These are phyloP conservation scores for Drymodes brunneopygia DNA, from an alignment of 2,113 vertebrate species.

Conservation along the genomic window DNA sequence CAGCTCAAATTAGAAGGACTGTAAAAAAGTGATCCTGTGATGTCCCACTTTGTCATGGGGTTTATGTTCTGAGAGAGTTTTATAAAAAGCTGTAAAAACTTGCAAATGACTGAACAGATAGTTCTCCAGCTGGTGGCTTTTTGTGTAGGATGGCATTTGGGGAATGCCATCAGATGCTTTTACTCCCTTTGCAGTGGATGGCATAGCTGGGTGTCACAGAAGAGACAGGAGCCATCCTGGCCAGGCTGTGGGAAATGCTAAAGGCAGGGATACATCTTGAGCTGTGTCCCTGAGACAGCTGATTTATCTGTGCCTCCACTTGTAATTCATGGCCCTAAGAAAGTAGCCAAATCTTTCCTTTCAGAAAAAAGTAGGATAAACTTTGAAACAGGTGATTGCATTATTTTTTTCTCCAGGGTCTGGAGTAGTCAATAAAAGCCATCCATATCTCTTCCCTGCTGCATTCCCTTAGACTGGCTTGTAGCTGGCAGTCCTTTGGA, in stretches of 20 bases:
- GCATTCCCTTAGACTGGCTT: background rate
- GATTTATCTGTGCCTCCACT: background rate
- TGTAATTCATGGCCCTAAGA: background rate
- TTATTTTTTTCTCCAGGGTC: background rate
- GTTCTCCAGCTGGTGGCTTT: background rate
- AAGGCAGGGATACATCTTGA: background rate
- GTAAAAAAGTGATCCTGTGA: background rate
- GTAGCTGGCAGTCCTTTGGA: background rate
- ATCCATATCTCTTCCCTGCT: background rate
- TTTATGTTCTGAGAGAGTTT: background rate
- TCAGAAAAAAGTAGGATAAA: background rate
- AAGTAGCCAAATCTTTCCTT: background rate
- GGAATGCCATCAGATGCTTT: background rate
- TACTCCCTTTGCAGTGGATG: rapidly evolving
- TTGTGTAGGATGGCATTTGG: background rate
- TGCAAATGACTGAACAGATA: background rate
- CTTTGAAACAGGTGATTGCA: background rate
- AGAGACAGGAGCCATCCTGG: background rate
- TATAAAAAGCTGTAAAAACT: background rate
- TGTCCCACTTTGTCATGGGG: background rate
- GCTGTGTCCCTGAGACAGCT: background rate
- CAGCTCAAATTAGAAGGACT: background rate
- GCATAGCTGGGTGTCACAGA: background rate
- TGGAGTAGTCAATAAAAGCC: background rate
- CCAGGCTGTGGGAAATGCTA: background rate